phyloP scores from a whole-genome alignment of 2,113 vertebrate genomes.

The Eonycteris spelaea region DNA sequence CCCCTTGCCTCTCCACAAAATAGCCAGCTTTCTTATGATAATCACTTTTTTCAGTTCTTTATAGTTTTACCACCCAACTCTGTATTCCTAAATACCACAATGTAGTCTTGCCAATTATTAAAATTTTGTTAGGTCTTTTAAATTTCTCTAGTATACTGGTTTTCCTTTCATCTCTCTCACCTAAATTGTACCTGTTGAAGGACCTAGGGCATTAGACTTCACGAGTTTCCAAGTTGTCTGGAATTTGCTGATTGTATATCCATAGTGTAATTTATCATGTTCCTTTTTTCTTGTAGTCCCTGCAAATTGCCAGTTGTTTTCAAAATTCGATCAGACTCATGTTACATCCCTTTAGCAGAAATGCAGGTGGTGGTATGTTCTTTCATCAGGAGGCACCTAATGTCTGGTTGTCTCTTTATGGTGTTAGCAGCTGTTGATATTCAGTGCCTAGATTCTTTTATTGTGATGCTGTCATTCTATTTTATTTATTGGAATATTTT shows the following conservation, averaged over 20 bases:
- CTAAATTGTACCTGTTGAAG: neutral
- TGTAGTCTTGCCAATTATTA: neutral
- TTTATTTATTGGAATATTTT: neutral
- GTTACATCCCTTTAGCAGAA: neutral
- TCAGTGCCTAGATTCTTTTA: neutral
- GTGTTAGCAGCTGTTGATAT: neutral
- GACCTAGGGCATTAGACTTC: neutral
- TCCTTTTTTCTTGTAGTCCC: neutral
- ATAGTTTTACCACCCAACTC: neutral
- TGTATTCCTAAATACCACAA: neutral
- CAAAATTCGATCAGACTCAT: slow-evolving; percentile 6
- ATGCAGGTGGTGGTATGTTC: neutral
- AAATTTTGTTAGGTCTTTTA: neutral
- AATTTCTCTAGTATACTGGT: neutral
- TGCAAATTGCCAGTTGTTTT: neutral
- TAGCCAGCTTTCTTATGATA: no score
- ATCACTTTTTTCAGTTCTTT: neutral
- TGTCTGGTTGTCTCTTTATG: neutral
- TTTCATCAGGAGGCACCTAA: neutral
- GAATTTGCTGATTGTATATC: neutral
- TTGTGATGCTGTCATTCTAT: neutral
- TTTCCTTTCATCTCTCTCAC: neutral
- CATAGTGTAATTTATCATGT: neutral
- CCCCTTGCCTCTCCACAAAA: neutral
- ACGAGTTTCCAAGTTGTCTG: neutral